These are phyloP conservation scores for Enteromius treurensis DNA, from an alignment of 2,797 vertebrate genomes.

Conservation along the genomic window DNA sequence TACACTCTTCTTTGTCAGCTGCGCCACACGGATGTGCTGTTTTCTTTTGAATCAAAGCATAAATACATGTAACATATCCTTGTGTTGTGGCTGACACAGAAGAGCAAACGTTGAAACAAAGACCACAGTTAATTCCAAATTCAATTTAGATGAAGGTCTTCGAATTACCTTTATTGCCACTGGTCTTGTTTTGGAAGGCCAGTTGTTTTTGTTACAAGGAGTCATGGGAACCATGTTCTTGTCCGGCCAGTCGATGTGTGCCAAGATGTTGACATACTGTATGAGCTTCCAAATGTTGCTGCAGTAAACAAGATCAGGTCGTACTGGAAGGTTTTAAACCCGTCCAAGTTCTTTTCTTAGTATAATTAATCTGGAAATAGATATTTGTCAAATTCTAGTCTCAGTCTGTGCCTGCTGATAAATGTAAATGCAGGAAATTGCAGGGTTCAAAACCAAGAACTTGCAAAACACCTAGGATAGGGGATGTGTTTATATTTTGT, in stretches of 20 bases:
- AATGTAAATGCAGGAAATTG: background rate
- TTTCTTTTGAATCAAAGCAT: too few relatives aligned
- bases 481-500: background rate
- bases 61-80: too few relatives aligned
- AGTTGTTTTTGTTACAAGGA: background rate
- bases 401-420: background rate
- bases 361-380: constrained; percentile 12
- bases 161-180: background rate
- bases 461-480: background rate
- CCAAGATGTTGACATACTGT: constrained; percentile 24
- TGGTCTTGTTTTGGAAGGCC: background rate
- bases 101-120: background rate
- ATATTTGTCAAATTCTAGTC: background rate
- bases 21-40: too few relatives aligned
- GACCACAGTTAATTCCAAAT: background rate
- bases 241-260: background rate
- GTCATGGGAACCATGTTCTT: background rate
- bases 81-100: too few relatives aligned
- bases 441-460: background rate
- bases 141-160: background rate
- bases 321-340: background rate
- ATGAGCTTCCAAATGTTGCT: constrained; percentile 9
- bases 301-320: constrained; percentile 8
- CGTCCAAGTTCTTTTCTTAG: background rate
- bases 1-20: too few relatives aligned